Evolutionary conservation across 2,888 invertebrate species (phyloP).

Genomic region (Onthophagus sagittarius): DNA sequence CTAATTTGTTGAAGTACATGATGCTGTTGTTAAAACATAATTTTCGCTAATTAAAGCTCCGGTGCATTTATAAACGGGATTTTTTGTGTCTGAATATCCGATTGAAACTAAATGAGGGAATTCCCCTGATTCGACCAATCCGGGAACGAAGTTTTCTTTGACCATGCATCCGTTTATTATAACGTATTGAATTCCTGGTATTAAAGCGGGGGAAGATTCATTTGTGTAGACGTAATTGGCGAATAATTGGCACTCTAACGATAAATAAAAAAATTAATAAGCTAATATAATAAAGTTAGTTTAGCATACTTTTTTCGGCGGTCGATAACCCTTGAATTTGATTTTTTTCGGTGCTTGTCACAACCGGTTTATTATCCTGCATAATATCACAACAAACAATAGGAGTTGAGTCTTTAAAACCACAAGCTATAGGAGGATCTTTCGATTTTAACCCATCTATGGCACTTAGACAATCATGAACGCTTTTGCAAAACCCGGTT

Average conservation of each 20-base stretch:
- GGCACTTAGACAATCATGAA: slow-evolving; percentile 12
- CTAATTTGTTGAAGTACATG: slow-evolving; percentile 47
- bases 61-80: slow-evolving; percentile 54
- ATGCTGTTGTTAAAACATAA: slow-evolving; percentile 62
- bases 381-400: slow-evolving; percentile 28
- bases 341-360: neutral
- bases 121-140: neutral
- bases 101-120: slow-evolving; percentile 13
- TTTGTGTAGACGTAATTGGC: neutral
- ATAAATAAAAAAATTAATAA: too few relatives aligned
- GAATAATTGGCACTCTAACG: neutral
- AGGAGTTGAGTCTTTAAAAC: slow-evolving; percentile 11
- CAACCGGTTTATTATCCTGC: slow-evolving; percentile 29
- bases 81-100: slow-evolving; percentile 23
- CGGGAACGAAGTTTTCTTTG: neutral
- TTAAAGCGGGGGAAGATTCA: neutral
- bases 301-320: neutral
- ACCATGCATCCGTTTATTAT: neutral
- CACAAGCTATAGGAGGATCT: slow-evolving; percentile 14
- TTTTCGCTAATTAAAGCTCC: slow-evolving; percentile 58
- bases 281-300: too few relatives aligned
- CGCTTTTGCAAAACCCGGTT: slow-evolving; percentile 13
- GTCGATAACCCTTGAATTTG: slow-evolving; percentile 29
- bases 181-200: neutral
- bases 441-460: neutral